Evolutionary conservation across 2,888 invertebrate species (phyloP).

Genomic region (Leptinotarsa haldemani): DNA sequence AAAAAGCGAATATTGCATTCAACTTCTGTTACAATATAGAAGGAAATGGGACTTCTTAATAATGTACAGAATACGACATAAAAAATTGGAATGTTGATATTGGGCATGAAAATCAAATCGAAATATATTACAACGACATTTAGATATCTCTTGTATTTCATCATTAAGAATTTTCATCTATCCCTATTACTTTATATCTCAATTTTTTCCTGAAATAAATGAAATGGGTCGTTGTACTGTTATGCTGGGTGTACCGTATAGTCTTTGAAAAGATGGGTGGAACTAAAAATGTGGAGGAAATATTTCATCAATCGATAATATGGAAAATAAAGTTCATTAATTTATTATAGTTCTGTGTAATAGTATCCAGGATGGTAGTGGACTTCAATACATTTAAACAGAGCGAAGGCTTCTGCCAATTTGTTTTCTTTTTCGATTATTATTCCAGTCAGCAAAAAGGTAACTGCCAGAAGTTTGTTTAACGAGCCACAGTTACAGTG

Average conservation of each 20-base stretch:
- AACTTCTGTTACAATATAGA: too few relatives aligned
- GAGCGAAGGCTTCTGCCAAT: neutral
- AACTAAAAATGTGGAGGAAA: neutral
- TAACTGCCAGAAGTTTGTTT: neutral
- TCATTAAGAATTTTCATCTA: neutral
- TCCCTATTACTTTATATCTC: neutral
- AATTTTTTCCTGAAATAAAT: constrained; percentile 9
- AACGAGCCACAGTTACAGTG: constrained; percentile 8
- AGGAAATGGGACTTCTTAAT: too few relatives aligned
- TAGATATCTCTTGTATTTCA: neutral
- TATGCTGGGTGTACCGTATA: constrained; percentile 31
- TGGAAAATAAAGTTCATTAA: neutral
- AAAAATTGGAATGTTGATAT: too few relatives aligned
- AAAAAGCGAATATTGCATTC: too few relatives aligned
- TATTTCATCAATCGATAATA: neutral
- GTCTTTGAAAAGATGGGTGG: constrained; percentile 19
- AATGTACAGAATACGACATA: too few relatives aligned
- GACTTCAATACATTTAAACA: neutral
- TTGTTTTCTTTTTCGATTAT: neutral
- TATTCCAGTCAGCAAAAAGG: neutral
- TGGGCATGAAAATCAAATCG: too few relatives aligned
- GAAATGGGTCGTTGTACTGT: constrained; percentile 11
- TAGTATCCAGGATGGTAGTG: neutral
- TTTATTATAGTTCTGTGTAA: too few relatives aligned
- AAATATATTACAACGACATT: neutral